These are phyloP conservation scores for Otolemur crassicaudatus DNA, from an alignment of 2,797 vertebrate genomes.

Conservation along the genomic window DNA sequence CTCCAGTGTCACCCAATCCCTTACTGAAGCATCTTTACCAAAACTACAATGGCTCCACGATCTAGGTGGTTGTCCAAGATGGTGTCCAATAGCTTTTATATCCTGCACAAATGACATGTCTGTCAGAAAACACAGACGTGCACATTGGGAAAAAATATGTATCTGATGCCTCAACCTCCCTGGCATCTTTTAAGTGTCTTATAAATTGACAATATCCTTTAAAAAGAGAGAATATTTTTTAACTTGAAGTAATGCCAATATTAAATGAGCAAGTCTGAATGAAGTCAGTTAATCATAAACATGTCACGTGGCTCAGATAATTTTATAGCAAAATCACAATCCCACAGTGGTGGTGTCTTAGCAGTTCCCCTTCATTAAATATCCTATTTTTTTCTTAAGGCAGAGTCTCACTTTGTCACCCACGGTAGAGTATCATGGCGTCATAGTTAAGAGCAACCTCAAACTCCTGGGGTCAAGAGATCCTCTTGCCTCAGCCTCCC, in stretches of 20 bases:
- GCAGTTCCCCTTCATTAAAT: neutral
- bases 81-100: neutral
- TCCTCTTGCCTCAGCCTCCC: too few species aligned
- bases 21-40: neutral
- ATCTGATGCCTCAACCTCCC: neutral
- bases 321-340: slow-evolving; percentile 19
- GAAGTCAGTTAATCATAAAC: neutral
- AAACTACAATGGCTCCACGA: neutral
- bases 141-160: neutral
- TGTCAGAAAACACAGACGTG: too few species aligned
- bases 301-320: neutral
- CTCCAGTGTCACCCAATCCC: neutral
- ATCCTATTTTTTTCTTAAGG: slow-evolving; percentile 14
- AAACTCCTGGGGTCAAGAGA: too few species aligned
- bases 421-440: too few species aligned
- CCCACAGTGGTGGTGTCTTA: neutral
- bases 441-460: too few species aligned
- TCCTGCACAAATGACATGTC: neutral
- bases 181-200: neutral
- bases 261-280: slow-evolving; percentile 12
- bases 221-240: neutral
- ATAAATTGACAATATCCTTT: neutral
- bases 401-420: too few species aligned
- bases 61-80: neutral
- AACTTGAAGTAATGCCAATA: neutral